Conservation (phyloP, 2,113 vertebrate species). For the Mesitornis unicolor region DNA sequence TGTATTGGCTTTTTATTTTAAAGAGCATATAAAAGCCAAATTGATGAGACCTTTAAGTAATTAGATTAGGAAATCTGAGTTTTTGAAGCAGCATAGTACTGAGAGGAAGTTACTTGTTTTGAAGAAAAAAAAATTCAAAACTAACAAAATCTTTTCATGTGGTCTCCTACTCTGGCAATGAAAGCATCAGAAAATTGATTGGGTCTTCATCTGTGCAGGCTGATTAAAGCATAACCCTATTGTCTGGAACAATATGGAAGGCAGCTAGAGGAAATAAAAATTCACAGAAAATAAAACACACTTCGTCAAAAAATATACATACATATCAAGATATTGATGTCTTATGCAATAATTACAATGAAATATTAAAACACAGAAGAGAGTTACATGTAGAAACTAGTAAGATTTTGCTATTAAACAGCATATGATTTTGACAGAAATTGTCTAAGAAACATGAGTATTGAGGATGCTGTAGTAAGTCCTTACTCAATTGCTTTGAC, state of each 20-base stretch:
- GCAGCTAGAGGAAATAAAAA: conserved; percentile 79
- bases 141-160: conserved; percentile 14
- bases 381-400: neutral
- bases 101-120: neutral
- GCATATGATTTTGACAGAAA: neutral
- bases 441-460: neutral
- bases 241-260: conserved; percentile 83
- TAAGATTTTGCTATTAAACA: neutral
- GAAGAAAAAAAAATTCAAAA: neutral
- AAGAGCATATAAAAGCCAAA: neutral
- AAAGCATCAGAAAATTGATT: conserved; percentile 58
- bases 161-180: conserved; percentile 50
- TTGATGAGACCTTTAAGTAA: neutral
- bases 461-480: neutral
- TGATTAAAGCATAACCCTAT: conserved; percentile 72
- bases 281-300: conserved; percentile 59
- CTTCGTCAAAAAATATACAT: conserved; percentile 50
- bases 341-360: conserved; percentile 33
- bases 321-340: neutral
- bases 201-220: conserved; percentile 66
- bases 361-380: conserved; percentile 16
- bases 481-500: neutral
- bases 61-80: neutral
- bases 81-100: neutral
- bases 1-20: neutral